Percentiles rank a stretch among this genome's conserved stretches.
These are phyloP conservation scores for Apoda limacodes DNA, from an alignment of 2,888 invertebrate genomes.

Conservation along the genomic window DNA sequence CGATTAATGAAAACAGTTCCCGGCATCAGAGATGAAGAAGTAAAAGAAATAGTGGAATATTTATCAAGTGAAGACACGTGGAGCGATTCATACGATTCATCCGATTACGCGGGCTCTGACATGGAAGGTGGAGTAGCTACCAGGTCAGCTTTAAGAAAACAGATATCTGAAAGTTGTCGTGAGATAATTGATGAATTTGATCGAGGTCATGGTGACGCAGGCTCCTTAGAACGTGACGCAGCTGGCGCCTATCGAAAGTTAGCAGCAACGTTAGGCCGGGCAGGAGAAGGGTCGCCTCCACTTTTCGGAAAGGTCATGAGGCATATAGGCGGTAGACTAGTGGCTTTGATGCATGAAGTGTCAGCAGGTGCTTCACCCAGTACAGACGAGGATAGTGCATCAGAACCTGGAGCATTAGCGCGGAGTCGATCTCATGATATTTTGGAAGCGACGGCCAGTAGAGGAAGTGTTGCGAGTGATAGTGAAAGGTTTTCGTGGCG, in stretches of 20 bases:
- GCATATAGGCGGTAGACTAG: conserved; percentile 88
- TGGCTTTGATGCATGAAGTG: conserved; percentile 93
- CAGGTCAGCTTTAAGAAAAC: conserved; percentile 81
- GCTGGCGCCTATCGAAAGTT: conserved; percentile 89
- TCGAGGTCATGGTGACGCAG: conserved; percentile 73
- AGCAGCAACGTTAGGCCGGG: conserved; percentile 85
- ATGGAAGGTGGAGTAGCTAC: conserved; percentile 76
- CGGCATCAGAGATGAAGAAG: conserved; percentile 90
- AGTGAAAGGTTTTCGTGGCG: conserved; percentile 93
- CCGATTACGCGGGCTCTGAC: conserved; percentile 92
- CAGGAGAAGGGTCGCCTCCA: conserved; percentile 80
- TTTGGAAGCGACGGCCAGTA: conserved; percentile 70
- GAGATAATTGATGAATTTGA: conserved; percentile 91
- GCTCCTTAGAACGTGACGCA: conserved; percentile 78
- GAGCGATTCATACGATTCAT: conserved; percentile 94
- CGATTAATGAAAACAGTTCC: conserved; percentile 94
- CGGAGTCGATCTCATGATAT: conserved; percentile 88
- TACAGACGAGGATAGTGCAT: conserved; percentile 79
- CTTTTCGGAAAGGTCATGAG: conserved; percentile 92
- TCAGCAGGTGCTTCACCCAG: conserved; percentile 83
- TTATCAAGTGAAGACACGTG: conserved; percentile 92
- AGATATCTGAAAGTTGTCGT: conserved; percentile 89
- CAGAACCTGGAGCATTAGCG: conserved; percentile 76
- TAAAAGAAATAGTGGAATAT: conserved; percentile 92
- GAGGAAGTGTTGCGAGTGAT: conserved; percentile 82